Evolutionary conservation across 1,140 invertebrate species (phyloP), one percentile per base, ranked within the genome.

Genomic region (Metaphire vulgaris): DNA sequence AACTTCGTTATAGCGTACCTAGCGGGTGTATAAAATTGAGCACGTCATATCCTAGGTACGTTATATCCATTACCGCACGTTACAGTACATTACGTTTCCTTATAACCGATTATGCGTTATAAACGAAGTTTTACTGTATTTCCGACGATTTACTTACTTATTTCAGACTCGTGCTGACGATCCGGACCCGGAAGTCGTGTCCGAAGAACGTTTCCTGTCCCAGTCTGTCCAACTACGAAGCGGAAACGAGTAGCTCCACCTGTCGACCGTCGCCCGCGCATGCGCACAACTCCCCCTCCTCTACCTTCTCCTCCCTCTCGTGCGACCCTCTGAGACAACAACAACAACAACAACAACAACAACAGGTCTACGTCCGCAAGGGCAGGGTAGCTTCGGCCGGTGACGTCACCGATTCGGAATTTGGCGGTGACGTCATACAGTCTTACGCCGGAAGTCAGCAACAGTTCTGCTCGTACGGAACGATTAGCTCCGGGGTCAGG

Each of bases 161-260:
- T n/a, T n/a, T 96, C 81, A 90, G 96, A 80, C 89, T 99, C 80
- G 91, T 99, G 30, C 89, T 99, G 72, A 95, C 94, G 77, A 97
- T 95, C 68, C 90, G 95, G n/a, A 74, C 78, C 1, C 26, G 29
- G 12, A 26, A 64, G 66, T 70, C 33, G 56, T 72, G 29, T 74
- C 74, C 14, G 79, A 80, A 64, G 78, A 81, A 66, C 74, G 69
- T 64, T 72, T 79, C 76, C 77, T 79, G 69, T 69, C 89, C 90
- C 2, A 78, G 77, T 75, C 90, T 91, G 21, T 90, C 89, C 31
- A 85, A 90, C 41, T 56, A 56, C 41, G 41, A 56, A 21, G 41
- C 41, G 21, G 41, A 56, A 21, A 56, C 21, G 41, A 56, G 6
- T 21, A 83, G 1, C 83, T 83, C 1, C 81, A 80, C 33, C 83